phyloP scores from a whole-genome alignment of 2,113 vertebrate species.

The Ivindomyrus marchei region DNA sequence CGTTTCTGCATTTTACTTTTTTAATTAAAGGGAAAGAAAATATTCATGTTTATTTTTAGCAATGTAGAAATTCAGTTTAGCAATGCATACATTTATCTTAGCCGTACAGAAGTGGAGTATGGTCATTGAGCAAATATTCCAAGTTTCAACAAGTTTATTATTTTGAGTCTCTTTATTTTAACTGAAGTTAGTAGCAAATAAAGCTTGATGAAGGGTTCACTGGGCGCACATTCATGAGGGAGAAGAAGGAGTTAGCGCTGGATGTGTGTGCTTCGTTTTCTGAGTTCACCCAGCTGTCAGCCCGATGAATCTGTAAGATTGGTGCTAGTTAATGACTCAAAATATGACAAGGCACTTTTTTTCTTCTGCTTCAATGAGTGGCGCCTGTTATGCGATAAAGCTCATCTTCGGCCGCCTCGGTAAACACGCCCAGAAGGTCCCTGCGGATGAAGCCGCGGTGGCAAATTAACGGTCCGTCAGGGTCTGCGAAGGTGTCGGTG shows the following conservation, averaged over 20 bases:
- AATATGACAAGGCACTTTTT: constrained; percentile 44
- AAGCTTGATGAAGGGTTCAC: background rate
- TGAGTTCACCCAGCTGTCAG: constrained; percentile 47
- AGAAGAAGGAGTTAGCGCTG: background rate
- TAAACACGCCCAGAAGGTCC: constrained; percentile 9
- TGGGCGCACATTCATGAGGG: background rate
- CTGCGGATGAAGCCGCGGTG: constrained; percentile 20
- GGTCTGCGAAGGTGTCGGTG: constrained; percentile 43
- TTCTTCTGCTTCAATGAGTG: constrained; percentile 31
- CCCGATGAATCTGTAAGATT: constrained; percentile 41
- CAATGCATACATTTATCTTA: background rate
- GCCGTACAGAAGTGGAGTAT: background rate
- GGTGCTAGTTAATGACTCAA: constrained; percentile 43
- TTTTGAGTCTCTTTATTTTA: background rate
- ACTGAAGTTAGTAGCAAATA: background rate
- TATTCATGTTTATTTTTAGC: background rate
- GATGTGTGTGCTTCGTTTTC: constrained; percentile 24
- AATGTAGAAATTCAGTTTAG: background rate
- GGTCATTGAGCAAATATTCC: background rate
- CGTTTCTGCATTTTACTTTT: background rate
- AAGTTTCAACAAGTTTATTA: background rate
- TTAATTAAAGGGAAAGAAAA: background rate
- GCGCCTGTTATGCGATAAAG: constrained; percentile 25
- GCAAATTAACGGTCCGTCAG: constrained; percentile 19
- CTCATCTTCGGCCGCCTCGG: constrained; percentile 12